Conservation (phyloP, 1,140 invertebrate species). For the Gryon sp. region DNA sequence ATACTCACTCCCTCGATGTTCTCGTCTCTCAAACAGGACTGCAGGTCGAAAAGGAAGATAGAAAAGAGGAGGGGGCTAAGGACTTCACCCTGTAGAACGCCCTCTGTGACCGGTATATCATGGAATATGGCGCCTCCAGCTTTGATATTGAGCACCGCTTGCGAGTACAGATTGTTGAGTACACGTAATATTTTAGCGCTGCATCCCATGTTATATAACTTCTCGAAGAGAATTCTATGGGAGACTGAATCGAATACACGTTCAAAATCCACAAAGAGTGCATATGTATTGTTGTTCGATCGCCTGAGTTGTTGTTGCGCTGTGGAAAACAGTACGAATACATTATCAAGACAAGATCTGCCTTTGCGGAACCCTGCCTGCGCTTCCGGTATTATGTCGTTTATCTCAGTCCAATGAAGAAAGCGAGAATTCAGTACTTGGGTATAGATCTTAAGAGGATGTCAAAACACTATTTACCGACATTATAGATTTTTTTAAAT, state of each 20-base stretch:
- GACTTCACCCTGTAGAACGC: conserved; percentile 1
- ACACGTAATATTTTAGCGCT: too few relatives aligned
- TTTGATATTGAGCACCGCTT: too few relatives aligned
- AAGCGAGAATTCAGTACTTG: too few relatives aligned
- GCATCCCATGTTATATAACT: too few relatives aligned
- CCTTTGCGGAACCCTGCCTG: neutral
- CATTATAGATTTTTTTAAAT: too few relatives aligned
- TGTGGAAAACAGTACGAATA: neutral
- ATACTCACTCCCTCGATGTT: neutral
- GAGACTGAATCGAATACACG: neutral
- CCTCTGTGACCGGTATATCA: too few relatives aligned
- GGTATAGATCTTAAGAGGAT: too few relatives aligned
- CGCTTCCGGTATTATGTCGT: neutral
- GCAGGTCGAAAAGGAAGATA: neutral
- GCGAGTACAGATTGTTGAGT: too few relatives aligned
- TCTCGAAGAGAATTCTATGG: too few relatives aligned
- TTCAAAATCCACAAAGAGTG: neutral
- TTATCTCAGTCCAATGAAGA: too few relatives aligned
- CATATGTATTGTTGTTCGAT: neutral
- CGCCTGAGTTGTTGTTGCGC: neutral
- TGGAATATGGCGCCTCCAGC: too few relatives aligned
- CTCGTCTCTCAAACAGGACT: neutral
- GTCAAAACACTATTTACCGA: too few relatives aligned
- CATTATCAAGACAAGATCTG: neutral
- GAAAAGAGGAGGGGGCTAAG: neutral